Conservation (phyloP, 1,140 invertebrate species). For the Bombus haemorrhoidalis region DNA sequence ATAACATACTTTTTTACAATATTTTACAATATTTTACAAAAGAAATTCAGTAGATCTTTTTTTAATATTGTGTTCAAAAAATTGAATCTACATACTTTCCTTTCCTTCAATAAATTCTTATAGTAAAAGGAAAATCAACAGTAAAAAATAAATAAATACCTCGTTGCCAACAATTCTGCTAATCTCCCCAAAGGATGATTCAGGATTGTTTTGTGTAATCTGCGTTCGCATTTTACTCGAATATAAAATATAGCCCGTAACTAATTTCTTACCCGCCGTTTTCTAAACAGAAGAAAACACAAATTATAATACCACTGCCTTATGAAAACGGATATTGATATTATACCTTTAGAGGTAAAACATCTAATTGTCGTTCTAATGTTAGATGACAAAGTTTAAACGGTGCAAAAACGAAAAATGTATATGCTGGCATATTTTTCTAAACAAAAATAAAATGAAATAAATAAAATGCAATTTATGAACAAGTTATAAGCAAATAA, state of each 20-base stretch:
- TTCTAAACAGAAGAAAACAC: constrained; percentile 85
- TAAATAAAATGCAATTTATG: constrained; percentile 64
- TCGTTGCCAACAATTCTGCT: constrained; percentile 98
- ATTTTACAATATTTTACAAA: neutral
- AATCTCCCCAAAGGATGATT: constrained; percentile 98
- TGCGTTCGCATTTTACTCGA: constrained; percentile 96
- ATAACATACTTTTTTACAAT: constrained; percentile 22
- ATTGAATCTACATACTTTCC: constrained; percentile 53
- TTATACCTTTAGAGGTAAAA: constrained; percentile 54
- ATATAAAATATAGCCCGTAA: constrained; percentile 99
- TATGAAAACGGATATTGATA: constrained; percentile 47
- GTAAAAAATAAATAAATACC: constrained; percentile 83
- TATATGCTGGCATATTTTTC: constrained; percentile 83
- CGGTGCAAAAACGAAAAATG: constrained; percentile 74
- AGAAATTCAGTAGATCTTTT: neutral
- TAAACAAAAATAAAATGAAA: constrained; percentile 70
- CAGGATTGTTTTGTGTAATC: constrained; percentile 95
- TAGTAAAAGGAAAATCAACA: constrained; percentile 59
- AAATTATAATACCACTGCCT: constrained; percentile 76
- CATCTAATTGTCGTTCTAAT: constrained; percentile 63
- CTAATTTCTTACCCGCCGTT: constrained; percentile 92
- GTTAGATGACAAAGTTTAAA: constrained; percentile 63
- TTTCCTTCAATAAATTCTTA: constrained; percentile 43
- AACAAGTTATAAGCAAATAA: constrained; percentile 68
- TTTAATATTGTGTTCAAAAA: constrained; percentile 4